Base-by-base conservation (phyloP, 2,113 vertebrate genomes). In the Nycticebus coucang region DNA sequence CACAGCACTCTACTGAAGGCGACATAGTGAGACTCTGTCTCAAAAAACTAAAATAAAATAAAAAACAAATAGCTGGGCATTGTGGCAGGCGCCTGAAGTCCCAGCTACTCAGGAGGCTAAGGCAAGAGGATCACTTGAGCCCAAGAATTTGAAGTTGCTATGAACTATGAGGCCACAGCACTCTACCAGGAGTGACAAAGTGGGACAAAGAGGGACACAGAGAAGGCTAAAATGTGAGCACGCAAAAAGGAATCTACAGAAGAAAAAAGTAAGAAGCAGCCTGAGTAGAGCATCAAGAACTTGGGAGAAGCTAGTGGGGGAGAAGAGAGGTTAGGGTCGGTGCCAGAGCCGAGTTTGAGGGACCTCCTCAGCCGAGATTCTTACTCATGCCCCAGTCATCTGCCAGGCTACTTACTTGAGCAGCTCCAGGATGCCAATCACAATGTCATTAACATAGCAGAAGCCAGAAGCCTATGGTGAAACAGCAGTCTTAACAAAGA, bases 381-480 rank as follows among this genome's bases (percentile, higher is more conserved):
- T 88, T 19, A 0, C 37, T 53, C 93, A 53, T 64, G 12, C 59
- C 37, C 53, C 33, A 69, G 55, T 0, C 22, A 57, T 55, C 90
- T 89, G 10, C 53, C 33, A 15, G n/a, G 35, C 60, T 33, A 94
- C 99, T 99, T 99, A 99, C 99, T 99, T 99, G 92, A 99, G 99
- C 59, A 99, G 99, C 96, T 99, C 99, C 98, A 99, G 98, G 91
- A 99, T 99, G 97, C 99, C 99, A 9, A 99, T 99, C 94, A 99
- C 99, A 69, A 99, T 99, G 98, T 99, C 99, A 1, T 99, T 99
- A 72, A 99, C 99, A 0, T 99, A 99, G 97, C 99, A 99, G 97
- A 99, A 99, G 12, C 99, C 99, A 50, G 99, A 99, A 0, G 99
- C 99, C 99, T 99, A 98, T 0, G 87, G 86, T 7, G 28, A 79